Percentiles rank a stretch among this genome's conserved stretches.
Evolutionary conservation across 2,113 vertebrate species (phyloP).

Genomic region (Podocnemis expansa): DNA sequence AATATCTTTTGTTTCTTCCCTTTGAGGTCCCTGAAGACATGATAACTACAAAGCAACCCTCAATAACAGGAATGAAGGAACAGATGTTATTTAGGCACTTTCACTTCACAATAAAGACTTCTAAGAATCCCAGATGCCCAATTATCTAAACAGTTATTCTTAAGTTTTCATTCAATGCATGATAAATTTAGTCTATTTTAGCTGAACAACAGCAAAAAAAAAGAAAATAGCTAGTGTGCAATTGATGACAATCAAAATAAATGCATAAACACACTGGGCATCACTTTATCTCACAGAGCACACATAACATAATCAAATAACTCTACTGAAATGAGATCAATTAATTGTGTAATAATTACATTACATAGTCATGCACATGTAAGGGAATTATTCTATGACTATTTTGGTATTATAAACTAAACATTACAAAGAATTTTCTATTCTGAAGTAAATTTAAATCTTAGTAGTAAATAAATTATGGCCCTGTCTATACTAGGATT

Average conservation of each 20-base stretch:
- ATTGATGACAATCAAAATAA: constrained; percentile 70
- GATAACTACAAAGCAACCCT: constrained; percentile 78
- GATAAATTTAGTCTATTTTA: constrained; percentile 72
- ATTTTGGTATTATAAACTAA: constrained; percentile 44
- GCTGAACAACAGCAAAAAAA: constrained; percentile 53
- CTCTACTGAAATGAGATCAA: constrained; percentile 56
- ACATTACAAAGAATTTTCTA: background rate
- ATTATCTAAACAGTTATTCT: constrained; percentile 77
- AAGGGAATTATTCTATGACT: constrained; percentile 35
- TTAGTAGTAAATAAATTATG: background rate
- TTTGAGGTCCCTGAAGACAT: constrained; percentile 71
- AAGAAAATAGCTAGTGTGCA: constrained; percentile 54
- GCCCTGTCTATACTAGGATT: background rate
- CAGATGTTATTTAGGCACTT: constrained; percentile 77
- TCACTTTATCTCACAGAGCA: constrained; percentile 39
- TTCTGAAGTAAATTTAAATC: constrained; percentile 25
- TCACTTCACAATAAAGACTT: constrained; percentile 79
- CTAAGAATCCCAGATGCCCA: constrained; percentile 79
- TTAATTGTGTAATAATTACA: constrained; percentile 61
- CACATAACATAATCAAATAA: constrained; percentile 56
- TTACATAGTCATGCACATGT: constrained; percentile 18
- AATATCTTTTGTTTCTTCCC: constrained; percentile 76
- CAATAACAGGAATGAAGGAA: constrained; percentile 73
- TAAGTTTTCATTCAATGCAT: constrained; percentile 66
- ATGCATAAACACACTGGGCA: constrained; percentile 42